Base-by-base conservation (phyloP, 2,888 invertebrate species). In the Idaea biselata region DNA sequence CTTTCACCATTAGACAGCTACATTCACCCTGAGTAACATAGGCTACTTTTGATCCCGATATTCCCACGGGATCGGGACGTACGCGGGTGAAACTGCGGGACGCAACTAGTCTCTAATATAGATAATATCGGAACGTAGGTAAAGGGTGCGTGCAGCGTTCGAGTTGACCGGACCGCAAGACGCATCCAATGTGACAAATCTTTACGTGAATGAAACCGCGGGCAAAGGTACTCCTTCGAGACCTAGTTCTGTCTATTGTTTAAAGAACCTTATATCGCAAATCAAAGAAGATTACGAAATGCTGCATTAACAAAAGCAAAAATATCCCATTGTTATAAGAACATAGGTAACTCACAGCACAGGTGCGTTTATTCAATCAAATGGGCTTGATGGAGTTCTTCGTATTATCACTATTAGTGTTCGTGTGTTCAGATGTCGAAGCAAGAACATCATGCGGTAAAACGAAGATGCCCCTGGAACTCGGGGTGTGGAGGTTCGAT, bases 381-480 rank as follows among this genome's bases (percentile, higher is more conserved):
- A 69, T 70, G 55, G 58, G 61, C 60, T 64, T 65, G 64, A 83
- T 82, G 82, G 75, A 79, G 64, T 64, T 66, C 58, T 60, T 70
- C 44, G 55, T 73, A 11, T 31, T 78, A n/a, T n/a, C n/a, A 16
- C 14, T 76, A 14, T n/a, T 75, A 3, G 8, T 72, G 44, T 60
- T 74, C 6, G 58, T 73, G 16, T 67, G 62, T 33, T 58, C 68
- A 18, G 58, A 64, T 53, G 64, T 67, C 0, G 72, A 79, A 17
- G 78, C 79, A 3, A 79, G 76, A 66, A 67, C 77, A 54, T 79
- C 80, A 63, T 89, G 89, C 67, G 83, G 78, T 44, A 82, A 81
- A 66, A 74, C 76, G 0, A 86, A 85, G 67, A 74, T 77, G 16
- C 85, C 88, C 0, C 67, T 90, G 0, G 90, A 91, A 72, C 60